phyloP scores from a whole-genome alignment of 2,113 vertebrate genomes.

The Salvelinus alpinus region DNA sequence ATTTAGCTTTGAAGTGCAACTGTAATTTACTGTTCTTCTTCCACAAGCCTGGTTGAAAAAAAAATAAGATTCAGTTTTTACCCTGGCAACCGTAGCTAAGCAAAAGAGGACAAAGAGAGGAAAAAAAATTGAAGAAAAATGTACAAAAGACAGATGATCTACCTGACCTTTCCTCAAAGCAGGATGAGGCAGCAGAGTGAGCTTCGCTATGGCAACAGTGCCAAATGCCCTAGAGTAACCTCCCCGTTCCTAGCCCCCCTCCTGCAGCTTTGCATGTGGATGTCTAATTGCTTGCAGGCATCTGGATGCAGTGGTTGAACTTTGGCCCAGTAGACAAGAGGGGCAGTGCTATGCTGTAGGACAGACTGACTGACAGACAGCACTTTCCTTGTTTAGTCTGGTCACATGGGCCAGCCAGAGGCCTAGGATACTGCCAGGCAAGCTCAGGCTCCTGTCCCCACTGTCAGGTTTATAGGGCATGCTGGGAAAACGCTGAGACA shows the following conservation, averaged over 20 bases:
- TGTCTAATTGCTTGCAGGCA: constrained; percentile 70
- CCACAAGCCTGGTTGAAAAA: not conserved
- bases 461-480: constrained; percentile 54
- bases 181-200: constrained; percentile 56
- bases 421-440: constrained; percentile 52
- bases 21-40: not conserved
- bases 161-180: constrained; percentile 71
- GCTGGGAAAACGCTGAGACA: constrained; percentile 51
- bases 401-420: constrained; percentile 65
- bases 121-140: constrained; percentile 19
- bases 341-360: constrained; percentile 49
- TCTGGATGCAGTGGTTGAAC: constrained; percentile 76
- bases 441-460: constrained; percentile 42
- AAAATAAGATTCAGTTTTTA: not conserved
- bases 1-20: not conserved
- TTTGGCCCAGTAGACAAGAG: constrained; percentile 73
- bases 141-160: constrained; percentile 60
- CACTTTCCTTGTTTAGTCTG: constrained; percentile 72
- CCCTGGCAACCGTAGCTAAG: constrained; percentile 22
- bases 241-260: constrained; percentile 38
- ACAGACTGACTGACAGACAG: constrained; percentile 30
- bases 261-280: constrained; percentile 62
- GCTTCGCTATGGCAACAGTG: constrained; percentile 73
- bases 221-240: constrained; percentile 79
- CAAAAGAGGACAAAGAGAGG: constrained; percentile 17